A percentile compares a stretch with the other conserved stretches of the same genome.
Conservation (phyloP, 37 sponge, comb jelly and placozoan genomes). For the Petrosia ficiformis region DNA sequence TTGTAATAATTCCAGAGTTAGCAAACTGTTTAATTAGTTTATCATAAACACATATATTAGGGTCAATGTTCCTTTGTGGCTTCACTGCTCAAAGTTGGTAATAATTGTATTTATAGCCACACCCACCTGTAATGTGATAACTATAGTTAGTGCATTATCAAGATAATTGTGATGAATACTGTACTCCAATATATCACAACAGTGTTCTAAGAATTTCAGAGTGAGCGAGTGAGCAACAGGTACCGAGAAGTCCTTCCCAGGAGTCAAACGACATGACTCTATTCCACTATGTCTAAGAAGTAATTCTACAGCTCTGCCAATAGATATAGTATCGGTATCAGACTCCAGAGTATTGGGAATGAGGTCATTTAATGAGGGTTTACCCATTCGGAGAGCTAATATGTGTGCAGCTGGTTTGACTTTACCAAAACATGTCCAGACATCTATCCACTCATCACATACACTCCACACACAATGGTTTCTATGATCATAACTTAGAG, state of each 20-base stretch:
- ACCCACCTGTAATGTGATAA: conserved; percentile 59
- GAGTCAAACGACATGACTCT: conserved; percentile 49
- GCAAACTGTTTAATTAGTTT: too few species aligned
- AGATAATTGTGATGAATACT: conserved; percentile 22
- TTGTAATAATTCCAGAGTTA: too few species aligned
- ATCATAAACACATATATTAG: too few species aligned
- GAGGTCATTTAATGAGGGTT: neutral
- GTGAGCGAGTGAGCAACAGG: conserved; percentile 36
- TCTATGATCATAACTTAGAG: conserved; percentile 72
- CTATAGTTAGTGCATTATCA: conserved; percentile 35
- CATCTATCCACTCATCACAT: conserved; percentile 74
- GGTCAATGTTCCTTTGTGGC: too few species aligned
- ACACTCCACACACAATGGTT: conserved; percentile 87
- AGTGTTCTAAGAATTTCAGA: conserved; percentile 53
- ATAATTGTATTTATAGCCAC: too few species aligned
- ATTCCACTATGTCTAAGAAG: conserved; percentile 63
- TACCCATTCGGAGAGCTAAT: conserved; percentile 37
- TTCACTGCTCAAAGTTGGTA: too few species aligned
- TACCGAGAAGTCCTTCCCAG: conserved; percentile 8
- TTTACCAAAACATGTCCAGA: conserved; percentile 76
- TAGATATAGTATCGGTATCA: too few species aligned
- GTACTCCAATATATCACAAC: conserved; percentile 36
- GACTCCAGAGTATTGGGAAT: too few species aligned
- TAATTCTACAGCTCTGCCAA: too few species aligned
- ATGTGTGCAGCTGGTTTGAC: conserved; percentile 44